Evolutionary conservation across 2,797 vertebrate genomes (phyloP), one percentile per base, ranked within the genome.

Genomic region (Erethizon dorsatum): DNA sequence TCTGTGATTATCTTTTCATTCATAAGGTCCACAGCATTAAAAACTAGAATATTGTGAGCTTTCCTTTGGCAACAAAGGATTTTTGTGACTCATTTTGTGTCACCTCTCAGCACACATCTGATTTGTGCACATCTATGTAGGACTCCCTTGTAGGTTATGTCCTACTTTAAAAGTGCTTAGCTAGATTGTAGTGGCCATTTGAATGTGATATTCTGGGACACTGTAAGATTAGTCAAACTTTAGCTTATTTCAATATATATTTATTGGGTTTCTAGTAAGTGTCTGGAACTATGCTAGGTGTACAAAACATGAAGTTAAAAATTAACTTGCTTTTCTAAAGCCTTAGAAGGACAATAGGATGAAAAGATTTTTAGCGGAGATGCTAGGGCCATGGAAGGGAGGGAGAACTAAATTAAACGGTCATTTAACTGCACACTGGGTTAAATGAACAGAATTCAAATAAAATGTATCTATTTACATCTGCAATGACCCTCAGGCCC

Each of bases 61-160:
- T 71, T 6, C 3, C 3, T 63, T 9, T 1, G 75, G 3, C 4
- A 65, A 11, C 13, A 15, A 4, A 15, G 1, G 8, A 0, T 69
- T 71, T 90, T 73, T 67, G 57, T 67, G 6, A 1, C 82, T 57
- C 5, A 0, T 20, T 33, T 37, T 11, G 12, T 2, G 33, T 85
- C 24, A 94, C 9, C 6, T 67, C 11, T 41, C 50, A 61, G 10
- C 7, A 69, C 2, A 61, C 3, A 5, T 93, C 11, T 22, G 13
- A 59, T 57, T 84, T 50, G 41, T 63, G 12, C 5, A 47, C 20
- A 54, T n/a, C 24, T 33, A 7, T 37, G 3, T 54, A 17, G 22
- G 73, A 33, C 4, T 50, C 24, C 26, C 37, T 45, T 41, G 10
- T 26, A 78, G 4, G 10, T 37, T 57, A 2, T 37, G 7, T 11